A percentile compares a stretch with the other conserved stretches of the same genome.
phyloP scores from a whole-genome alignment of 2,797 vertebrate species.

The Simalia tracyae region DNA sequence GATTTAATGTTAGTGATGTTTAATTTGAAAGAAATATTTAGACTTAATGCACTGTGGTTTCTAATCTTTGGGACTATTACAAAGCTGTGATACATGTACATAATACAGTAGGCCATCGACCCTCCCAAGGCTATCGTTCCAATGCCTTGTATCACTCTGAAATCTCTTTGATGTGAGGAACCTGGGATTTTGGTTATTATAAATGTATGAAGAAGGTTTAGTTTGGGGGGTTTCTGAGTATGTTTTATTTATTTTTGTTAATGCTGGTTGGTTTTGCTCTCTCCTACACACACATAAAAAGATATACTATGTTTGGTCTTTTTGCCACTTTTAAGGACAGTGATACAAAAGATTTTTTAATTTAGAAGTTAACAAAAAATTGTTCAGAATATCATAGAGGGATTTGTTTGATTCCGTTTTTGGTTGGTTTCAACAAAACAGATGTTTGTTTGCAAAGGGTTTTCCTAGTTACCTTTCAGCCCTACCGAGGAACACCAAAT shows the following conservation, averaged over 20 bases:
- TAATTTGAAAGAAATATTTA: constrained; percentile 77
- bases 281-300: neutral
- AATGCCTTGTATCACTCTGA: constrained; percentile 68
- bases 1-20: constrained; percentile 69
- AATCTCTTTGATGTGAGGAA: constrained; percentile 76
- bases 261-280: constrained; percentile 36
- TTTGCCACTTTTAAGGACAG: neutral
- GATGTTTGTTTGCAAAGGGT: neutral
- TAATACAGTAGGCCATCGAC: constrained; percentile 69
- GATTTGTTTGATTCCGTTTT: neutral
- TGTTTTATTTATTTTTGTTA: constrained; percentile 70
- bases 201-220: constrained; percentile 71
- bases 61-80: constrained; percentile 71
- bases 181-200: constrained; percentile 69
- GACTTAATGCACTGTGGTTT: constrained; percentile 61
- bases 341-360: neutral
- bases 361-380: constrained; percentile 1
- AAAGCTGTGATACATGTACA: constrained; percentile 65
- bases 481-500: neutral
- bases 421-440: neutral
- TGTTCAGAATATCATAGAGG: neutral
- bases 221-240: constrained; percentile 63
- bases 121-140: constrained; percentile 73
- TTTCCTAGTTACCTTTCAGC: neutral
- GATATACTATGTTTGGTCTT: neutral